These are phyloP conservation scores for Oreochromis niloticus DNA, from an alignment of 2,113 vertebrate genomes.

Conservation along the genomic window DNA sequence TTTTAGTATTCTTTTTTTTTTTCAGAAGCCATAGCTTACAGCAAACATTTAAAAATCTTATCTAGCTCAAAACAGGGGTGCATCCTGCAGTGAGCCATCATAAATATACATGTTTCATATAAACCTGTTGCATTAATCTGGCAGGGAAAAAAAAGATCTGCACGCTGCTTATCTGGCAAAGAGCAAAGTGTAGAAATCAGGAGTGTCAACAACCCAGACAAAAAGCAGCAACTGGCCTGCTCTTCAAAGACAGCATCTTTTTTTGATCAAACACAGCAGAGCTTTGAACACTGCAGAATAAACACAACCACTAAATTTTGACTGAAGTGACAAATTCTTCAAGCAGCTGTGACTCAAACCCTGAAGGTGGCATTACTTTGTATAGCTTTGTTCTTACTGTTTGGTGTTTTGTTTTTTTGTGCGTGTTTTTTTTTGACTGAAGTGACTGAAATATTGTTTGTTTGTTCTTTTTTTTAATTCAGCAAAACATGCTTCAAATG, in stretches of 20 bases:
- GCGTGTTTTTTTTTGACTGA: not conserved
- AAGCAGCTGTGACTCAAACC: slow-evolving; percentile 26
- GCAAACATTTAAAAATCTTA: slow-evolving; percentile 9
- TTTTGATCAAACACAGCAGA: slow-evolving; percentile 35
- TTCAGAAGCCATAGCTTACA: not conserved
- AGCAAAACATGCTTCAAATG: slow-evolving; percentile 23
- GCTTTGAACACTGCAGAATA: slow-evolving; percentile 36
- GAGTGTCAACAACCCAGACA: slow-evolving; percentile 39
- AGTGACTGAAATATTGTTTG: not conserved
- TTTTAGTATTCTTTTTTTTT: not conserved
- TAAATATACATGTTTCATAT: slow-evolving; percentile 23
- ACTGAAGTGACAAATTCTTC: slow-evolving; percentile 42
- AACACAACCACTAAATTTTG: slow-evolving; percentile 26
- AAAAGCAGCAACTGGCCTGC: slow-evolving; percentile 14
- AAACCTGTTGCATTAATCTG: slow-evolving; percentile 53
- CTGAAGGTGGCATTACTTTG: slow-evolving; percentile 1
- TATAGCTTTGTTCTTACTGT: not conserved
- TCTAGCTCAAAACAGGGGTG: slow-evolving; percentile 28
- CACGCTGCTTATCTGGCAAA: slow-evolving; percentile 36
- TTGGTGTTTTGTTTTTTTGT: not conserved
- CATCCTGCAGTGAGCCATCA: slow-evolving; percentile 34
- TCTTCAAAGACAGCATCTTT: slow-evolving; percentile 45
- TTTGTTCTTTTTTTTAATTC: not conserved
- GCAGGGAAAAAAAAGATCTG: not conserved
- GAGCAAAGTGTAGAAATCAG: slow-evolving; percentile 32